These are phyloP conservation scores for Mola mola DNA, from an alignment of 2,113 vertebrate genomes.

Conservation along the genomic window DNA sequence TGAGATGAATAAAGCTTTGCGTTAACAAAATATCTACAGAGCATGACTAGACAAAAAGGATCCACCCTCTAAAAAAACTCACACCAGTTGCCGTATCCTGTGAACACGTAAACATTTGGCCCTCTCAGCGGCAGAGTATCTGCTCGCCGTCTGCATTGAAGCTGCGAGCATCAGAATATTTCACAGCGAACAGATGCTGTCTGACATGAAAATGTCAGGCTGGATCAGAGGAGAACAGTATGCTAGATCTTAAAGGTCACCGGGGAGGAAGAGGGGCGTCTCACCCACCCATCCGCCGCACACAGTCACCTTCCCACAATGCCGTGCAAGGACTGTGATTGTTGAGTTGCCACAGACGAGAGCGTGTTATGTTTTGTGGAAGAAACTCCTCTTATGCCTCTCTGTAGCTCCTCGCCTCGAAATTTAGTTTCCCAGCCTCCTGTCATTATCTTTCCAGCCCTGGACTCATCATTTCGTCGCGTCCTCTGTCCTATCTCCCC, in stretches of 20 bases:
- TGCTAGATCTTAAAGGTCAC: constrained; percentile 37
- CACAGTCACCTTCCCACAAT: constrained; percentile 26
- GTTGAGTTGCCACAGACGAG: not conserved
- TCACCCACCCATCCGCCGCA: not conserved
- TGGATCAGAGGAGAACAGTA: constrained; percentile 5
- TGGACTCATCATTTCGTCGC: constrained; percentile 23
- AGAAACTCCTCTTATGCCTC: constrained; percentile 2
- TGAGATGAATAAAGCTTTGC: too few species aligned
- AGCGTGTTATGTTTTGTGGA: not conserved
- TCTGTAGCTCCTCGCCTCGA: not conserved
- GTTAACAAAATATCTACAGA: too few species aligned
- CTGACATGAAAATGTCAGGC: constrained; percentile 21
- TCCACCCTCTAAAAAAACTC: too few species aligned
- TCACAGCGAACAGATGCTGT: constrained; percentile 1
- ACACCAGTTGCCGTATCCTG: too few species aligned
- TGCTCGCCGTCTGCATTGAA: not conserved
- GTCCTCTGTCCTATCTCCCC: constrained; percentile 19
- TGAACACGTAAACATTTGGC: too few species aligned
- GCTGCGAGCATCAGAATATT: not conserved
- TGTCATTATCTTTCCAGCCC: constrained; percentile 27
- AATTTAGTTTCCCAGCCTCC: constrained; percentile 13
- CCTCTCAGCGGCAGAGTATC: not conserved
- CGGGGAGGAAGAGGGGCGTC: not conserved
- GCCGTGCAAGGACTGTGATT: not conserved
- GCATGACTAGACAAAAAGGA: too few species aligned